Evolutionary conservation across 2,113 vertebrate genomes (phyloP), one percentile per base, ranked within the genome.

Genomic region (Rhinopithecus roxellana): DNA sequence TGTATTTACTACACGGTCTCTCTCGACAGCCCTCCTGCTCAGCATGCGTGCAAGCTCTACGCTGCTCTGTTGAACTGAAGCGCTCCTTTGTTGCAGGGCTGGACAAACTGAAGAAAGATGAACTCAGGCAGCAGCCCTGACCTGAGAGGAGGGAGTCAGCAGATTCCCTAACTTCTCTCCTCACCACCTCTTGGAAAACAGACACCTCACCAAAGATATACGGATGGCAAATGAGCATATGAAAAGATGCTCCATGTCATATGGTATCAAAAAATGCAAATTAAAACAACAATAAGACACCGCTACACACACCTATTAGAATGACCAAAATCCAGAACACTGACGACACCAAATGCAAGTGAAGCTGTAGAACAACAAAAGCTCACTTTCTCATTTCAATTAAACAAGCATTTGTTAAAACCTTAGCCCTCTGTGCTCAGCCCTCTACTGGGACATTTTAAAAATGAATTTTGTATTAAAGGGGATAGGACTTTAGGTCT

Each of bases 11-110:
- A 84, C 0, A 0, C 43, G 90, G 91, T 96, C 87, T 97, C 77
- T 90, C 4, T 91, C 92, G 2, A 97, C 98, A 98, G 96, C 50
- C 92, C 97, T 93, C 92, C 77, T 84, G 95, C 86, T 97, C 93
- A 97, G 97, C 90, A 87, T 97, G 88, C 75, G 87, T 38, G 94
- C 57, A 94, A 94, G 84, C 96, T 94, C 67, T 43, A 55, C 0
- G 0, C 61, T 82, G 89, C 61, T 95, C 75, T 82, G 80, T 6
- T 90, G 90, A 92, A 97, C 78, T 89, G 94, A 98, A 95, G 97
- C 92, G 0, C 72, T 92, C 35, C 0, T 70, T 89, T 64, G 96
- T 95, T 93, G 84, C 87, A 55, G 67, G 82, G 57, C 80, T n/a
- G 91, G 84, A 97, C 80, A 11, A 79, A 61, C 18, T 27, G 59